These are phyloP conservation scores for Enteromius argenteus DNA, from an alignment of 2,797 vertebrate genomes.

Conservation along the genomic window DNA sequence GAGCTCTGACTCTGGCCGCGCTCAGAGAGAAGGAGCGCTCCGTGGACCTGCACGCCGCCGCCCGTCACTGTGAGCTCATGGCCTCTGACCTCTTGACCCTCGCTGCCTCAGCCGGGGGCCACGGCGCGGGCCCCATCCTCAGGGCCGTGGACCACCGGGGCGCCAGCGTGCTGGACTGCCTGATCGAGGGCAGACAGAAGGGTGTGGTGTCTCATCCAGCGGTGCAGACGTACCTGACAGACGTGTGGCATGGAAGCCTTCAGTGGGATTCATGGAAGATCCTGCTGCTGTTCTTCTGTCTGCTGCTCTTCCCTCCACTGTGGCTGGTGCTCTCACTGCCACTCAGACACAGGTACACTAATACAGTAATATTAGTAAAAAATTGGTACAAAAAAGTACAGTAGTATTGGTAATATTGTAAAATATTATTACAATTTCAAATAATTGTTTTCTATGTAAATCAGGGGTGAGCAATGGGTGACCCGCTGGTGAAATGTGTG, in stretches of 20 bases:
- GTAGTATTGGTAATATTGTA: background rate
- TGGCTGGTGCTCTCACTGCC: constrained; percentile 72
- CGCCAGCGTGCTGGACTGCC: constrained; percentile 66
- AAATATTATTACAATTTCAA: background rate
- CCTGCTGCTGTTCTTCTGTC: constrained; percentile 66
- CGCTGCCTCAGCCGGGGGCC: constrained; percentile 61
- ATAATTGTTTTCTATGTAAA: background rate
- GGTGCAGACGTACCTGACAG: constrained; percentile 72
- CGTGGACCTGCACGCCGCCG: constrained; percentile 66
- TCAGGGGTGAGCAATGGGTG: no score
- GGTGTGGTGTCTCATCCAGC: constrained; percentile 69
- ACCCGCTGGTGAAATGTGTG: background rate
- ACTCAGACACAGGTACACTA: constrained; percentile 61
- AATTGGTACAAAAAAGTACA: background rate
- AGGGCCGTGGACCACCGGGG: constrained; percentile 66
- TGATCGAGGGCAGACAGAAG: constrained; percentile 71
- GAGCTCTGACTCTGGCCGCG: constrained; percentile 64
- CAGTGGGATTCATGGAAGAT: constrained; percentile 69
- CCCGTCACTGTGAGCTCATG: constrained; percentile 67
- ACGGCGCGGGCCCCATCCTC: constrained; percentile 62
- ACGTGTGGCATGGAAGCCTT: constrained; percentile 70
- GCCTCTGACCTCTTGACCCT: constrained; percentile 69
- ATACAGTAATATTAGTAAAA: background rate
- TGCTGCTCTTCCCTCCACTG: constrained; percentile 67
- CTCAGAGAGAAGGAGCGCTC: constrained; percentile 69